phyloP scores from a whole-genome alignment of 1,140 invertebrate genomes.

The Drosophila melanica region DNA sequence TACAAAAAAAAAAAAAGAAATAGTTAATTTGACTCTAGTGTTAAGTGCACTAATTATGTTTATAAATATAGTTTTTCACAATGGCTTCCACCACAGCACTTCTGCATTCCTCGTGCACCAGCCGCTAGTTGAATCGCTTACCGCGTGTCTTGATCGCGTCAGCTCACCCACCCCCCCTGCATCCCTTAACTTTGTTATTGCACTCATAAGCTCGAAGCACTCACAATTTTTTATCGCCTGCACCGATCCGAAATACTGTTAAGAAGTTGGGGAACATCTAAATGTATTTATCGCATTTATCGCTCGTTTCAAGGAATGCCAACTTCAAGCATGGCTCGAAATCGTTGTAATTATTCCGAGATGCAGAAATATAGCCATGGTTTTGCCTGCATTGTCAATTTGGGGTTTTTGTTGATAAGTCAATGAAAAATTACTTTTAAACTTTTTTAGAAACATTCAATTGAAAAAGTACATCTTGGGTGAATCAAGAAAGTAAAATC shows the following conservation, averaged over 20 bases:
- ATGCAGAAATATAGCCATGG: neutral
- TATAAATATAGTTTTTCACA: conserved; percentile 45
- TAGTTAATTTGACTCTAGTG: conserved; percentile 49
- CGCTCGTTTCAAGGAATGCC: conserved; percentile 24
- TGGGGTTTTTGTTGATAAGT: neutral
- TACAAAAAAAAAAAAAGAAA: conserved; percentile 2
- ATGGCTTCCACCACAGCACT: conserved; percentile 14
- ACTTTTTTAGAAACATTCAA: neutral
- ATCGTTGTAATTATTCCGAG: conserved; percentile 4
- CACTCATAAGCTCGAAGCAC: conserved; percentile 22
- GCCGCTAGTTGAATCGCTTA: conserved; percentile 12
- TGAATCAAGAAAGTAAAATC: neutral
- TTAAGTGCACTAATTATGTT: conserved; percentile 68
- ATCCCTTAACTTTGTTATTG: conserved; percentile 9
- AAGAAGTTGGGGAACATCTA: conserved; percentile 24
- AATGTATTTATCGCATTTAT: conserved; percentile 28
- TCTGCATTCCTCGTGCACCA: neutral
- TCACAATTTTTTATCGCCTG: conserved; percentile 14
- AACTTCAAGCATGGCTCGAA: conserved; percentile 15
- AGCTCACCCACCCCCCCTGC: neutral
- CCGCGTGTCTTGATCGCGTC: neutral
- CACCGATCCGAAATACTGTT: conserved; percentile 15
- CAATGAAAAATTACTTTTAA: neutral
- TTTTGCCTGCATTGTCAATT: neutral
- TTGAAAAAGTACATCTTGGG: neutral